phyloP scores from a whole-genome alignment of 2,113 vertebrate species.

The Tringa solitaria region DNA sequence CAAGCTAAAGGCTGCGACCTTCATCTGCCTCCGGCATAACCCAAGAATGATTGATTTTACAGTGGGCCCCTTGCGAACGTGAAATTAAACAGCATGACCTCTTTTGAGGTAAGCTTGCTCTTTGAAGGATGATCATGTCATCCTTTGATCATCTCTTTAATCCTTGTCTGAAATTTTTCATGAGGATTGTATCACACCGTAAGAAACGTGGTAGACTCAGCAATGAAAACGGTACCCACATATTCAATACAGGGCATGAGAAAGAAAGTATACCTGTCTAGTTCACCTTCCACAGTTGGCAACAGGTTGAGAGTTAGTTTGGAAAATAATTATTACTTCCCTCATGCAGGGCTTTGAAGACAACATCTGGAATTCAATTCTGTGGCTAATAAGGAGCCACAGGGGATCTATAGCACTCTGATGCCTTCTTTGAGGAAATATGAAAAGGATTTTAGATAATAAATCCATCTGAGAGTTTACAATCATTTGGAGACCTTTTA shows the following conservation, averaged over 20 bases:
- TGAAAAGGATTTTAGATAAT: not conserved
- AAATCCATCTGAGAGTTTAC: not conserved
- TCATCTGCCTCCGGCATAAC: not conserved
- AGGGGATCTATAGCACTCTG: not conserved
- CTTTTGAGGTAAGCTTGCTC: not conserved
- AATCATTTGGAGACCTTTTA: not conserved
- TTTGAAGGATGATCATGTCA: not conserved
- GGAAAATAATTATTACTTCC: not conserved
- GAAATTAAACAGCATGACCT: not conserved
- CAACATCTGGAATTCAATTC: constrained; percentile 1
- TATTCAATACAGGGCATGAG: not conserved
- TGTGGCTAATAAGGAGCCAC: not conserved
- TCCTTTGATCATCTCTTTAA: not conserved
- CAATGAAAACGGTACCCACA: not conserved
- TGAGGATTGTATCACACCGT: not conserved
- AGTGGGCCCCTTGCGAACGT: not conserved
- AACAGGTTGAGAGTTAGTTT: not conserved
- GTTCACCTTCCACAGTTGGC: not conserved
- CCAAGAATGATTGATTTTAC: not conserved
- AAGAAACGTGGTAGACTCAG: not conserved
- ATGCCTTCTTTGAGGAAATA: not conserved
- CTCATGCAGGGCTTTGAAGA: not conserved
- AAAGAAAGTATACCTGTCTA: not conserved
- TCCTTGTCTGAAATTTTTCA: not conserved
- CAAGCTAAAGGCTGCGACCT: not conserved